These are phyloP conservation scores for Mus minutoides DNA, from an alignment of 2,797 vertebrate species.

Conservation along the genomic window DNA sequence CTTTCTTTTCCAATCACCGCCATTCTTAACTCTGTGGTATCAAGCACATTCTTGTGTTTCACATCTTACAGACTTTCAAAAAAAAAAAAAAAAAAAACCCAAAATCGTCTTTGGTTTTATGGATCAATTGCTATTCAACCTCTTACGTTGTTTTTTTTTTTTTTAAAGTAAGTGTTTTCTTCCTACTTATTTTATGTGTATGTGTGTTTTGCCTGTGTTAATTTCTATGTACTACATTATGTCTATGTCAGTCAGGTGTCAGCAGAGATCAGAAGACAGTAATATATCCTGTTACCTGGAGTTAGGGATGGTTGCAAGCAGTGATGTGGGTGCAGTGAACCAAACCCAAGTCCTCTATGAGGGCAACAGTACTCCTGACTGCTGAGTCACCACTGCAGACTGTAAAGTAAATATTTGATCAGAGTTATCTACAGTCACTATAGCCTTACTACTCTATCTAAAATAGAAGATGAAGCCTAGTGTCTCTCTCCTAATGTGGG, in stretches of 20 bases:
- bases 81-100: too few relatives aligned
- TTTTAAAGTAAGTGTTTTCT: conserved; percentile 22
- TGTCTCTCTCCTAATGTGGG: not conserved
- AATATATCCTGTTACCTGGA: not conserved
- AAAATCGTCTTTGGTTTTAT: conserved; percentile 35
- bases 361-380: not conserved
- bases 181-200: not conserved
- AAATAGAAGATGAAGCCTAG: not conserved
- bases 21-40: not conserved
- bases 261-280: not conserved
- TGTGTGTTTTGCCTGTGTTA: not conserved
- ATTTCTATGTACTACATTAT: not conserved
- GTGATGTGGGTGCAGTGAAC: not conserved
- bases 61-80: not conserved
- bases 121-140: not conserved
- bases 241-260: too few relatives aligned
- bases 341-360: not conserved
- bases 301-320: not conserved
- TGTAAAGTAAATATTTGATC: not conserved
- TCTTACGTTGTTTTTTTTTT: not conserved
- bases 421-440: not conserved
- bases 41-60: not conserved
- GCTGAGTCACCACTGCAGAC: not conserved
- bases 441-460: not conserved
- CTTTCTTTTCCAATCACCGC: not conserved